Evolutionary conservation across 1,140 invertebrate genomes (phyloP), one percentile per base, ranked within the genome.

Genomic region (Hyposmocoma kahamanoa): DNA sequence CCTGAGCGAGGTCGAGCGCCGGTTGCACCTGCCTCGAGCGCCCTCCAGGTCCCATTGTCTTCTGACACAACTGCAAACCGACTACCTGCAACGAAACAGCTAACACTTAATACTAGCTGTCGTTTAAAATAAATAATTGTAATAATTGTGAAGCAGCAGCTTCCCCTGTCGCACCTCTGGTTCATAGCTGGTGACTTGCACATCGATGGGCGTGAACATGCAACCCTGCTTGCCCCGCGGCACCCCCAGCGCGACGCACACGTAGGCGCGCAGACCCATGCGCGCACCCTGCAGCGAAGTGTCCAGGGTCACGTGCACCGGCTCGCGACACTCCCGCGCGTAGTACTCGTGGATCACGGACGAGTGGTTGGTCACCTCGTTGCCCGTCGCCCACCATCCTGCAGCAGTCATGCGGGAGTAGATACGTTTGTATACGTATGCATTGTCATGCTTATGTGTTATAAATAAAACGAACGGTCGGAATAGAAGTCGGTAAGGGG

Each of bases 301-400:
- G 76, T 99, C 97, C 18, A 99, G 90, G 13, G 97, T 98, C 30
- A 99, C 87, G 83, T 99, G 97, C 39, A 99, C 92, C 3, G 97
- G 97, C 84, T 95, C 96, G 50, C 93, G 93, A 66, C 96, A 97
- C 85, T 98, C 96, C 49, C 96, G 89, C 0, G 96, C 91, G 78
- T 98, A 99, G 87, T 98, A 99, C 70, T 99, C 97, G 68, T 99
- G 97, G 73, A 99, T 98, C 19, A 98, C 93, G 0, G 96, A 96
- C 9, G 97, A 98, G 86, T 98, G 97, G 70, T 95, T 96, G 1
- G 97, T 98, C 3, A 99, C 96, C 85, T 98, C 96, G 62, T 94
- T 93, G 42, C 97, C 97, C 5, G 97, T 98, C 0, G 97, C 97
- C 94, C 95, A 99, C 97, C 97, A 99, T 15, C 97, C 97, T 88